Percentiles rank a stretch among this genome's conserved stretches.
Evolutionary conservation across 1,140 invertebrate genomes (phyloP).

Genomic region (Saccostrea glomerata): DNA sequence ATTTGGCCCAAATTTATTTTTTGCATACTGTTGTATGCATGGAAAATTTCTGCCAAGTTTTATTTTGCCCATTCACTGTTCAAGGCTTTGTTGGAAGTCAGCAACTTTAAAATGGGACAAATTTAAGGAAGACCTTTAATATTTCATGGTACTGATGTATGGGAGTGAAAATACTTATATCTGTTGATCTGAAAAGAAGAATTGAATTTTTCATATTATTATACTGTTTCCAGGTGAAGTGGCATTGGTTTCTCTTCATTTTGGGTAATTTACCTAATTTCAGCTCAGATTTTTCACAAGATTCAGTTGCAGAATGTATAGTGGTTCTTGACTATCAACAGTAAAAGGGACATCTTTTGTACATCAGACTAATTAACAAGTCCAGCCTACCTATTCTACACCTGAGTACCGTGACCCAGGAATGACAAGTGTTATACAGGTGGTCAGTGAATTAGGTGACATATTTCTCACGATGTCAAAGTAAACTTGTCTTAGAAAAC

Average conservation of each 20-base stretch:
- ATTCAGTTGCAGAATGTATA: background rate
- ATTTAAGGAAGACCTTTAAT: background rate
- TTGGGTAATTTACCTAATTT: background rate
- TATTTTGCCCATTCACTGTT: too few species aligned
- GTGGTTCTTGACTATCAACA: conserved; percentile 10
- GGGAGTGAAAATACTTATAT: background rate
- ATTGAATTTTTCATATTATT: background rate
- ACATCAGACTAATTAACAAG: background rate
- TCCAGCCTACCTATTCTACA: background rate
- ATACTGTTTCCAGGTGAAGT: background rate
- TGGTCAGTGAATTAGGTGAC: conserved; percentile 3
- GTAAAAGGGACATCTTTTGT: conserved; percentile 15
- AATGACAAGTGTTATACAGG: conserved; percentile 12
- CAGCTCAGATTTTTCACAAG: background rate
- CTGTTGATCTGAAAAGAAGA: background rate
- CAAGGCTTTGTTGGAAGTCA: too few species aligned
- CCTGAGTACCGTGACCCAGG: conserved; percentile 3
- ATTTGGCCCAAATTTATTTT: too few species aligned
- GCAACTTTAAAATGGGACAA: too few species aligned
- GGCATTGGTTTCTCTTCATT: background rate
- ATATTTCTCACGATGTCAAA: conserved; percentile 25
- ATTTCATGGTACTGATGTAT: background rate
- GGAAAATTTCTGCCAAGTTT: too few species aligned
- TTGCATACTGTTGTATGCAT: too few species aligned
- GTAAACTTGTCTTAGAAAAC: conserved; percentile 2